These are phyloP conservation scores for Sakesphorus luctuosus DNA, from an alignment of 2,113 vertebrate genomes.

Conservation along the genomic window DNA sequence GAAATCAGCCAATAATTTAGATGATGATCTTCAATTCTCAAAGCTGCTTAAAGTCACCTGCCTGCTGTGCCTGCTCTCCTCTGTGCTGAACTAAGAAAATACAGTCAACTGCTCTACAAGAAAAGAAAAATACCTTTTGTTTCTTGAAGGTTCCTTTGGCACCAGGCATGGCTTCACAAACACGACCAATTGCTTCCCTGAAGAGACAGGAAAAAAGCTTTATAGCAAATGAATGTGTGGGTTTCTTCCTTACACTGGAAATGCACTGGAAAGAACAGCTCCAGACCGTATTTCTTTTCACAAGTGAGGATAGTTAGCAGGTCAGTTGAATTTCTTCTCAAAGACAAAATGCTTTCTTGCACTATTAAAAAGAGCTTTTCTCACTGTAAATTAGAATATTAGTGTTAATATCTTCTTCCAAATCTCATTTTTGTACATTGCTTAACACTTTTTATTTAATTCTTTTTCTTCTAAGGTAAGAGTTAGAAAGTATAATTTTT, in stretches of 20 bases:
- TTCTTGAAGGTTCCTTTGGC: conserved; percentile 94
- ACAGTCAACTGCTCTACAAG: neutral
- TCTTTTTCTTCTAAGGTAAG: neutral
- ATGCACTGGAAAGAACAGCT: neutral
- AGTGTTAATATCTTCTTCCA: neutral
- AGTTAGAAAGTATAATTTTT: neutral
- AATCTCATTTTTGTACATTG: neutral
- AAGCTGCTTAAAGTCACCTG: conserved; percentile 7
- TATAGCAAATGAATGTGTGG: neutral
- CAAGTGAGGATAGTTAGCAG: neutral
- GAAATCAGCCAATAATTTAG: neutral
- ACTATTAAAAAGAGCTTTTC: neutral
- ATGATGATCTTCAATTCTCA: neutral
- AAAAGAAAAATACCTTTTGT: conserved; percentile 87
- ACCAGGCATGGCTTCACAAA: conserved; percentile 93
- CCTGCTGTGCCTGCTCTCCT: neutral
- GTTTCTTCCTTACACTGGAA: neutral
- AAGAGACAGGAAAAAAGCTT: conserved; percentile 57
- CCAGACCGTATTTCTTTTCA: neutral
- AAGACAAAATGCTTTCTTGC: neutral
- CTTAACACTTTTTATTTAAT: neutral
- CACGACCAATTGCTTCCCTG: conserved; percentile 96
- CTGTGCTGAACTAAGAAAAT: neutral
- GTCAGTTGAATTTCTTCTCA: neutral
- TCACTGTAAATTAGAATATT: neutral